Base-by-base conservation (phyloP, 1,140 invertebrate genomes). In the Maniola jurtina region DNA sequence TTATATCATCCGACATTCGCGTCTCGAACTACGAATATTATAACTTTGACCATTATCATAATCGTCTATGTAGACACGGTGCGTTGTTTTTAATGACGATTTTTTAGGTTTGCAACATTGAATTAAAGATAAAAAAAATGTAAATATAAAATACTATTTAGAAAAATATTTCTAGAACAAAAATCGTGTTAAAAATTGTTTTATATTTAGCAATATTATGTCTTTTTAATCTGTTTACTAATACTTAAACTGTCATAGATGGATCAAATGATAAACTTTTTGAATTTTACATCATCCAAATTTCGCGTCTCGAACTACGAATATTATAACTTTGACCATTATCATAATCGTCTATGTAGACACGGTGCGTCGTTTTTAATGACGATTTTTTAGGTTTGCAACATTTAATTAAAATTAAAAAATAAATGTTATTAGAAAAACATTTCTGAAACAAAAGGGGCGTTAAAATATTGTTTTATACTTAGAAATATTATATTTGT, bases 131-230 rank as follows among this genome's bases (percentile, higher is more conserved):
- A 14, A n/a, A n/a, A 47, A 13, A 2, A 2, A 47, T n/a, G 14
- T 47, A 13, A 47, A 47, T 47, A 13, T 47, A 47, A n/a, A 47
- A 2, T 47, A n/a, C 8, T 14, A 11, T 47, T 11, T 47, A 14
- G 45, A 47, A 47, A 47, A 47, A 47, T 47, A 47, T 47, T 47
- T 47, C 45, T 47, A 47, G 45, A 47, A 47, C 10, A 47, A 47
- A 47, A n/a, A 2, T 0, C 4, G 5, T 13, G 14, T 47, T 47
- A 47, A 47, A n/a, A 47, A 47, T 47, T n/a, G 0, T 6, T 14
- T 47, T 13, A 6, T n/a, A n/a, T 47, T 47, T 3, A 47, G 3
- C 1, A 14, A n/a, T n/a, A 11, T n/a, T 3, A 11, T 47, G 8
- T n/a, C n/a, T 25, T 25, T 25, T 25, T 25, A 25, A 25, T 25